phyloP scores from a whole-genome alignment of 1,140 invertebrate species.

The Zaprionus gabonicus region DNA sequence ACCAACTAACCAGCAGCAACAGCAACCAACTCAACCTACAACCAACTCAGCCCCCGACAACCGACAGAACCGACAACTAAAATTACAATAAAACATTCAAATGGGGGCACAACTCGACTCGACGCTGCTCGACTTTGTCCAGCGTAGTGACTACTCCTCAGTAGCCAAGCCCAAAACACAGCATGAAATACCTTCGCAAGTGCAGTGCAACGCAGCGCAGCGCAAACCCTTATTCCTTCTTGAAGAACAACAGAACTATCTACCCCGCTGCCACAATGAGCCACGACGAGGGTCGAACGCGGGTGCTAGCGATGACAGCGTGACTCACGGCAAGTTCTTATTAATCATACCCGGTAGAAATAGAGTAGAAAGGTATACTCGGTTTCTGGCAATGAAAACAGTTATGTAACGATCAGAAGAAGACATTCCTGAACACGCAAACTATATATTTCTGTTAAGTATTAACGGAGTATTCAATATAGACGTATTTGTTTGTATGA shows the following conservation, averaged over 20 bases:
- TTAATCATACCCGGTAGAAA: no score
- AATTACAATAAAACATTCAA: slow-evolving; percentile 58
- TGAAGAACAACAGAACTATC: slow-evolving; percentile 1
- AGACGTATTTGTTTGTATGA: no score
- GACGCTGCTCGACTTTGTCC: slow-evolving; percentile 10
- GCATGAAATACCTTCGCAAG: slow-evolving; percentile 4
- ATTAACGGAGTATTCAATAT: no score
- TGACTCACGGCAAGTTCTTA: background rate
- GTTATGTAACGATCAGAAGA: no score
- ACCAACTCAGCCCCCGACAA: slow-evolving; percentile 19
- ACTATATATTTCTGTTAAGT: no score
- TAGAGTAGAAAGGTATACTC: no score
- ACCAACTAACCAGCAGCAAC: slow-evolving; percentile 63
- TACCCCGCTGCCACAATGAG: background rate
- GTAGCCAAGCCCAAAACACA: slow-evolving; percentile 43
- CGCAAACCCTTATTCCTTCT: slow-evolving; percentile 6
- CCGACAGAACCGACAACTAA: slow-evolving; percentile 50
- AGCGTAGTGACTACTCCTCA: background rate
- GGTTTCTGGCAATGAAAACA: no score
- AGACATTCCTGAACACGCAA: no score
- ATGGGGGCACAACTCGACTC: slow-evolving; percentile 36
- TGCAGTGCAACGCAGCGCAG: no score
- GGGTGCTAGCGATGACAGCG: background rate
- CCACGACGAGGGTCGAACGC: background rate
- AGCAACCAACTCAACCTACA: slow-evolving; percentile 38